These are phyloP conservation scores for Lordiphosa clarofinis DNA, from an alignment of 1,140 invertebrate genomes.

Conservation along the genomic window DNA sequence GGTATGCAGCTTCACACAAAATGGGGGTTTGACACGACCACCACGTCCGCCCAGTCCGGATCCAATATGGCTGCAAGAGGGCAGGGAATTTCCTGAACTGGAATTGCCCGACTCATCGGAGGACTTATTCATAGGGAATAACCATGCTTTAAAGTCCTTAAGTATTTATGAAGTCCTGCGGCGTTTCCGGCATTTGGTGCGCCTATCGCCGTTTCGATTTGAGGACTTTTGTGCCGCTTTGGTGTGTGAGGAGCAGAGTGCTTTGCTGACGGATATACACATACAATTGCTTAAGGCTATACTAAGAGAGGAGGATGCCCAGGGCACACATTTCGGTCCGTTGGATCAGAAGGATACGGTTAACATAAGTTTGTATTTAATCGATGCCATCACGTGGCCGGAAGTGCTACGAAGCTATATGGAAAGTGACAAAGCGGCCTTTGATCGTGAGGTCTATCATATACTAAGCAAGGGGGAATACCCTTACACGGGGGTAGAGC, in stretches of 20 bases:
- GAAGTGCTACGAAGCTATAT: constrained; percentile 93
- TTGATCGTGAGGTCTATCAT: constrained; percentile 86
- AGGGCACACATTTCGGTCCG: constrained; percentile 96
- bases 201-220: constrained; percentile 95
- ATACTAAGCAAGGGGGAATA: constrained; percentile 90
- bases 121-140: constrained; percentile 91
- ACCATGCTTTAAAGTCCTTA: constrained; percentile 88
- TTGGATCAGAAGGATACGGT: constrained; percentile 98
- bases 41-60: constrained; percentile 89
- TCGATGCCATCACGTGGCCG: constrained; percentile 97
- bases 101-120: constrained; percentile 92
- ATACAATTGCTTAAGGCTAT: constrained; percentile 94
- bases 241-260: constrained; percentile 94
- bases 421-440: constrained; percentile 89
- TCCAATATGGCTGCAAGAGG: constrained; percentile 91
- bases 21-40: constrained; percentile 79
- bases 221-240: constrained; percentile 97
- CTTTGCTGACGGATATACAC: constrained; percentile 94
- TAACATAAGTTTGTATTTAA: constrained; percentile 93
- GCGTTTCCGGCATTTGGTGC: constrained; percentile 92
- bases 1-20: constrained; percentile 86
- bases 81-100: constrained; percentile 87
- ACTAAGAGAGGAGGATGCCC: constrained; percentile 95
- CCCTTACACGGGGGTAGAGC: constrained; percentile 91
- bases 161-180: constrained; percentile 96